Base-by-base conservation (phyloP, 2,797 vertebrate genomes). In the Myioborus miniatus region DNA sequence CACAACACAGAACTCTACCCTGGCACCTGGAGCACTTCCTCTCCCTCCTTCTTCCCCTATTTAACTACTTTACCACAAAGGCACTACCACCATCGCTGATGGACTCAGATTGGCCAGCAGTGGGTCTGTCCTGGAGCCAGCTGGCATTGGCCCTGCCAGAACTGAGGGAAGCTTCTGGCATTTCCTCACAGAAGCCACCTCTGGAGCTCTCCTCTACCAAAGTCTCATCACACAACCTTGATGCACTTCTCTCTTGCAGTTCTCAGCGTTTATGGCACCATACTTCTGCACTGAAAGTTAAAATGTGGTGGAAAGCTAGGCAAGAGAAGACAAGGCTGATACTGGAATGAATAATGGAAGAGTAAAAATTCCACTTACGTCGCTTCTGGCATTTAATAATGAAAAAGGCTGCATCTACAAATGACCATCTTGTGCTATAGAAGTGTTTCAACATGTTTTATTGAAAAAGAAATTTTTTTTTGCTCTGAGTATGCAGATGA, bases 41-140 rank as follows among this genome's bases (percentile, higher is more conserved):
- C 14, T 62, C 13, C 8, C 6, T 52, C 18, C 7, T 47, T 59
- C 10, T 22, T 12, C 30, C 36, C 8, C 22, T 32, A 1, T 12
- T 47, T 43, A n/a, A 7, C 27, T n/a, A 1, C 0, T 0, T 21
- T 52, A 32, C 39, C 44, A 30, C 63, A 64, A 37, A 52, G 56
- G 39, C 1, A 0, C 30, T 8, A 5, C 19, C 63, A 29, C 22
- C 22, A 11, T 4, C 0, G 0, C 37, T 19, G 50, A 41, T 9
- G 30, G 30, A 44, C 26, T 52, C 29, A 18, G 18, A 5, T 17
- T 52, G 63, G 30, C 19, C 26, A 15, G 49, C 4, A 4, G 12
- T 36, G 50, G 6, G 10, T 50, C n/a, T 70, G 64, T 59, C 30
- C 65, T 59, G n/a, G n/a, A 46, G 29, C n/a, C n/a, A 12, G 34